Percentiles rank a stretch among this genome's conserved stretches.
Conservation (phyloP, 2,888 invertebrate genomes). For the Noctua fimbriata region DNA sequence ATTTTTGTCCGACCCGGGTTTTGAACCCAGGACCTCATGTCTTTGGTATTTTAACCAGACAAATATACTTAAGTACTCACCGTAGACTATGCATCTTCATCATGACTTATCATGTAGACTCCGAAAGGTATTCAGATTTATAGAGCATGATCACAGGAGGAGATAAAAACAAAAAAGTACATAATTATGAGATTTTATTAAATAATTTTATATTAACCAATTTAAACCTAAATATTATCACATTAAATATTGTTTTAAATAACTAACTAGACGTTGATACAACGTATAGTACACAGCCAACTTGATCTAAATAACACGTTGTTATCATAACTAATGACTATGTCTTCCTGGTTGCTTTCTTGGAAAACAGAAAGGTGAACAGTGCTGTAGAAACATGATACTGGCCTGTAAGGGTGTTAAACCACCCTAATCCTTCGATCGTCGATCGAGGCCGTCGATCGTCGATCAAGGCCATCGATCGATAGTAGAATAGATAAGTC, state of each 20-base stretch:
- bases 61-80: too few relatives aligned
- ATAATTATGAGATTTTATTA: slow-evolving; percentile 42
- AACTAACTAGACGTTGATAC: slow-evolving; percentile 74
- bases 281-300: slow-evolving; percentile 68
- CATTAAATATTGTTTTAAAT: slow-evolving; percentile 56
- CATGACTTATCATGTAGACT: background rate
- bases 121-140: background rate
- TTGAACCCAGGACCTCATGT: too few relatives aligned
- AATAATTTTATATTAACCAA: slow-evolving; percentile 4
- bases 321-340: slow-evolving; percentile 53
- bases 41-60: background rate
- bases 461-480: too few relatives aligned
- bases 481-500: too few relatives aligned
- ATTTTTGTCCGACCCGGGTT: too few relatives aligned
- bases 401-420: too few relatives aligned
- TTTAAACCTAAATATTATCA: slow-evolving; percentile 52
- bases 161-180: background rate
- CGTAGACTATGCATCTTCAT: background rate
- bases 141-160: background rate
- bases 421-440: too few relatives aligned
- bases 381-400: background rate
- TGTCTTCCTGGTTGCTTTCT: background rate
- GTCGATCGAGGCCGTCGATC: too few relatives aligned
- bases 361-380: background rate
- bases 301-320: slow-evolving; percentile 51